phyloP scores from a whole-genome alignment of 1,140 invertebrate genomes.

The Aphelinus atriplicis region DNA sequence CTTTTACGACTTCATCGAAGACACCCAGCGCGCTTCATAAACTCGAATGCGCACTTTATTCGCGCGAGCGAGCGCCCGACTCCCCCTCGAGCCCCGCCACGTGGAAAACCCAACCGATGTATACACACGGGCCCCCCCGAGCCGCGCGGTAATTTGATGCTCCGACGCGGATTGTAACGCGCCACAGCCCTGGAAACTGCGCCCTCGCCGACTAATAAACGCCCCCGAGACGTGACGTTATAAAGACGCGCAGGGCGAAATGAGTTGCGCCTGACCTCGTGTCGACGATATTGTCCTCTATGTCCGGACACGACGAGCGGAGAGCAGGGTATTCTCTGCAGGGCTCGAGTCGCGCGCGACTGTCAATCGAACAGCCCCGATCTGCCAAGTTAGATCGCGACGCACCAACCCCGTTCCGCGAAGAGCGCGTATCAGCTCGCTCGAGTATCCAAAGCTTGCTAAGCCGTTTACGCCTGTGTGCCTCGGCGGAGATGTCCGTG shows the following conservation, averaged over 20 bases:
- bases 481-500: background rate
- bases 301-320: too few relatives aligned
- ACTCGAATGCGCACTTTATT: conserved; percentile 38
- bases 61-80: conserved; percentile 31
- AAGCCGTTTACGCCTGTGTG: background rate
- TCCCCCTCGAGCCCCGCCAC: conserved; percentile 8
- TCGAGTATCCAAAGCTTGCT: background rate
- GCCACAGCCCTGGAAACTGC: too few relatives aligned
- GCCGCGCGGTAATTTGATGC: conserved; percentile 41
- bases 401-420: too few relatives aligned
- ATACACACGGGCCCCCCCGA: conserved; percentile 20
- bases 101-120: conserved; percentile 31
- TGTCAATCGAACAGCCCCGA: too few relatives aligned
- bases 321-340: too few relatives aligned
- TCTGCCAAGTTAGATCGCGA: too few relatives aligned
- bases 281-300: background rate
- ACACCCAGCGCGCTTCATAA: conserved; percentile 38
- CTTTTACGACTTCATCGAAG: conserved; percentile 31
- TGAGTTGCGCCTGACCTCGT: background rate
- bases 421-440: too few relatives aligned
- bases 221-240: conserved; percentile 12
- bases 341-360: too few relatives aligned
- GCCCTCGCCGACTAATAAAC: background rate
- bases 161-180: background rate
- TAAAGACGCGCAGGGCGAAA: background rate